Base-by-base conservation (phyloP, 2,888 invertebrate genomes). In the Rhimphoctona megacephalus region DNA sequence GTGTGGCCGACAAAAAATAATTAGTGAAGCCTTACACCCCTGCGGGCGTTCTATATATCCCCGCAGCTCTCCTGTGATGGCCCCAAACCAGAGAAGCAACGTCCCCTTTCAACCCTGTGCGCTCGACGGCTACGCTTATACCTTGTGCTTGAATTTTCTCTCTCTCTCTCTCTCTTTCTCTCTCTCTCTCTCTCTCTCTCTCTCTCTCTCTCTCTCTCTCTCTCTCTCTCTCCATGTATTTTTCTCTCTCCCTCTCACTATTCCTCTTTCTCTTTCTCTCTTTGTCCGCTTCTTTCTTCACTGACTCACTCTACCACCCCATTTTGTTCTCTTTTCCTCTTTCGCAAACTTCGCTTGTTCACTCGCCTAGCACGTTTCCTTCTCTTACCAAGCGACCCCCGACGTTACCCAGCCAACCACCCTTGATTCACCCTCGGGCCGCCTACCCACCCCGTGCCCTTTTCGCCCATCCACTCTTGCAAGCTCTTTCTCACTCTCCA, bases 1-100 rank as follows among this genome's bases (percentile, higher is more conserved):
- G 93, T 91, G 93, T 92, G 92, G 90, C 92, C 94, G 92, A 94
- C 93, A 94, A 94, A 94, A 94, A 94, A 94, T 94, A 94, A 94
- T 94, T 94, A 94, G 94, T 92, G 94, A 94, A 94, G 93, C 94
- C 94, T 92, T 93, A 92, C 89, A 90, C 91, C 92, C 91, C 90
- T 86, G 90, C 88, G 89, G 89, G 88, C 87, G 86, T 86, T 83
- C 82, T 83, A 87, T 70, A 81, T 80, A 73, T 85, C 73, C 82
- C 85, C 79, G 82, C 86, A 81, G 80, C 61, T 81, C 73, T 79
- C 77, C 85, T 49, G 52, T 77, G 85, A 81, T 85, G 85, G 83
- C 83, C 87, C 81, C 85, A 79, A 83, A 74, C 69, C 76, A 74
- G 80, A 85, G 86, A 85, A 83, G 78, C 81, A 79, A 86, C 90